A percentile compares a stretch with the other conserved stretches of the same genome.
Conservation (phyloP, 1,140 invertebrate genomes). For the Drosophila pandora region DNA sequence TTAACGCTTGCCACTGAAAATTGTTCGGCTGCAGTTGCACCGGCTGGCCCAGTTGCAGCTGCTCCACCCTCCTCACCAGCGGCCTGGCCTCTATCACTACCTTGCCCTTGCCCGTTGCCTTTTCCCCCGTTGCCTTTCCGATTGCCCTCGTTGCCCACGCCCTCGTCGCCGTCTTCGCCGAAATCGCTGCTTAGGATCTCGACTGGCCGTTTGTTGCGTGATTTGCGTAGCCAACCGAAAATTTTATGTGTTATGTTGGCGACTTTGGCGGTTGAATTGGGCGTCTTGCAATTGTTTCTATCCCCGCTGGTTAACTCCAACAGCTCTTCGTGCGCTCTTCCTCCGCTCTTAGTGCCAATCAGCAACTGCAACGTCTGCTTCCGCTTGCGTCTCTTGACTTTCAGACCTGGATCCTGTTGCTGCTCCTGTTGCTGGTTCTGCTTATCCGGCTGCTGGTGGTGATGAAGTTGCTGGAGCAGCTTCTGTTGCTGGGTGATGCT, state of each 20-base stretch:
- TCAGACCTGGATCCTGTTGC: slow-evolving; percentile 24
- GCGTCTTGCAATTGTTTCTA: slow-evolving; percentile 71
- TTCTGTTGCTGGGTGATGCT: slow-evolving; percentile 63
- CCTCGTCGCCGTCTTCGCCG: slow-evolving; percentile 75
- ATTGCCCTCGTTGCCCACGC: slow-evolving; percentile 40
- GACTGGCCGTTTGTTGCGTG: slow-evolving; percentile 76
- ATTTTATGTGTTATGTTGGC: slow-evolving; percentile 83
- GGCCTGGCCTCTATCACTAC: slow-evolving; percentile 13
- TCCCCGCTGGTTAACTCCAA: slow-evolving; percentile 36
- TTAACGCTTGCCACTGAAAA: slow-evolving; percentile 72
- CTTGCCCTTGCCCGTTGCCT: background rate
- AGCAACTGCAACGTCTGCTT: slow-evolving; percentile 13
- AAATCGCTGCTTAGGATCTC: slow-evolving; percentile 75
- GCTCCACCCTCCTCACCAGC: slow-evolving; percentile 49
- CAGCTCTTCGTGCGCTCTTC: slow-evolving; percentile 17
- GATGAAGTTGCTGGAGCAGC: slow-evolving; percentile 51
- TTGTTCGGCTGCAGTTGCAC: slow-evolving; percentile 40
- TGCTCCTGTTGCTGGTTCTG: slow-evolving; percentile 23
- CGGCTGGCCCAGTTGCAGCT: slow-evolving; percentile 25
- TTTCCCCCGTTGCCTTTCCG: slow-evolving; percentile 32
- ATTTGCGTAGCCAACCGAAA: slow-evolving; percentile 77
- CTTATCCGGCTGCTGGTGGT: too few species aligned
- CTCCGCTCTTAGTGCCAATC: slow-evolving; percentile 19
- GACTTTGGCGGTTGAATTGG: slow-evolving; percentile 77
- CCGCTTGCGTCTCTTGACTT: slow-evolving; percentile 11